phyloP scores from a whole-genome alignment of 2,797 vertebrate species.

The Acipenser oxyrinchus region DNA sequence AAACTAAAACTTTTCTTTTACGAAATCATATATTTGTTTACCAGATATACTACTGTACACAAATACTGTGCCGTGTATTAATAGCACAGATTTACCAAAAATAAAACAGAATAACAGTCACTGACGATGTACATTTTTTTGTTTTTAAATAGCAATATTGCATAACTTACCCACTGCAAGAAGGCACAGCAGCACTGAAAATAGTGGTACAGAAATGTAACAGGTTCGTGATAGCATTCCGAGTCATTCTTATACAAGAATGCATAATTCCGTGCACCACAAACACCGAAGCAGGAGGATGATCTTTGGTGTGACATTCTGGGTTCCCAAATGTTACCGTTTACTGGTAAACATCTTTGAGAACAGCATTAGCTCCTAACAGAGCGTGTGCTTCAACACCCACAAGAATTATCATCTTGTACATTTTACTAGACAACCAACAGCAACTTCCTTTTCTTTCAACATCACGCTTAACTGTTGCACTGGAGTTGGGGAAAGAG shows the following conservation, averaged over 20 bases:
- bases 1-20: no score
- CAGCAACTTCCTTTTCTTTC: conserved; percentile 8
- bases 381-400: background rate
- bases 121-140: no score
- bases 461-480: background rate
- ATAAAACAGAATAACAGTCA: no score
- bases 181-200: conserved; percentile 24
- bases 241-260: conserved; percentile 2
- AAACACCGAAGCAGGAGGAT: background rate
- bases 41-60: no score
- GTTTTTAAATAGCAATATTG: background rate
- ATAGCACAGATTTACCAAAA: no score
- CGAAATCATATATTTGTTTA: no score
- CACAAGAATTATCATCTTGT: background rate
- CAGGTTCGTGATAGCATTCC: background rate
- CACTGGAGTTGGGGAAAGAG: conserved; percentile 13
- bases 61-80: no score
- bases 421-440: background rate
- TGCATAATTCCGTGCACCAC: conserved; percentile 6
- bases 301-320: background rate
- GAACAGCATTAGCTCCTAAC: background rate
- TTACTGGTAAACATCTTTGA: background rate
- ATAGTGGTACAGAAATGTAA: conserved; percentile 11
- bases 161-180: conserved; percentile 20
- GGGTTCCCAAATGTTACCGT: background rate